Conservation (phyloP, 2,113 vertebrate species). For the Syngnathus typhle region DNA sequence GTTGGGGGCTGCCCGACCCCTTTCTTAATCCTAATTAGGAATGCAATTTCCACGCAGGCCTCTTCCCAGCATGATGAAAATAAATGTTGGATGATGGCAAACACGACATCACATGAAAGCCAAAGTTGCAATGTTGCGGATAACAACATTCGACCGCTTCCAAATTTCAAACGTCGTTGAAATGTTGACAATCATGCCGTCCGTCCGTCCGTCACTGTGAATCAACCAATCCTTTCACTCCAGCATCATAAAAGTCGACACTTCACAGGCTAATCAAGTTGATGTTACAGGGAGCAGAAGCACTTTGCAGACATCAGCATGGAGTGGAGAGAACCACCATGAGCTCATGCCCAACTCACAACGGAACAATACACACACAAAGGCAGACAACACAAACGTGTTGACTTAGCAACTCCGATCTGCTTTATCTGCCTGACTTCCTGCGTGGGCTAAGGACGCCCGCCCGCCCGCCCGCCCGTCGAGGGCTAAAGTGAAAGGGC, state of each 20-base stretch:
- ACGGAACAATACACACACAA: conserved; percentile 60
- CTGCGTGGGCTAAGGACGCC: conserved; percentile 55
- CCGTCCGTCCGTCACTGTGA: conserved; percentile 22
- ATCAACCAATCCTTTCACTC: conserved; percentile 47
- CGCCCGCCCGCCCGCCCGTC: conserved; percentile 20
- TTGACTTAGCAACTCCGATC: conserved; percentile 62
- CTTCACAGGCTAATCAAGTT: conserved; percentile 49
- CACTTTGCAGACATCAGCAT: conserved; percentile 46
- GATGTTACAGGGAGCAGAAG: conserved; percentile 30
- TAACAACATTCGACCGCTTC: conserved; percentile 33
- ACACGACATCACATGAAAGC: conserved; percentile 11
- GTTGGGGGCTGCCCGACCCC: conserved; percentile 65
- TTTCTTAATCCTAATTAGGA: conserved; percentile 79
- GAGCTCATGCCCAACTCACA: conserved; percentile 60
- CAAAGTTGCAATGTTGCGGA: conserved; percentile 7
- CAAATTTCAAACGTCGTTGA: conserved; percentile 15
- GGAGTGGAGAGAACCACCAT: conserved; percentile 31
- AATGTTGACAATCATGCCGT: conserved; percentile 30
- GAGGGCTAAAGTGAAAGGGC: conserved; percentile 35
- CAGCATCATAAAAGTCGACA: conserved; percentile 25
- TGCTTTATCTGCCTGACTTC: conserved; percentile 64
- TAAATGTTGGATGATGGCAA: conserved; percentile 38
- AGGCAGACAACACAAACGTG: conserved; percentile 53
- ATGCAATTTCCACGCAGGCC: conserved; percentile 65
- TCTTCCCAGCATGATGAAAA: conserved; percentile 60